Conservation (phyloP, 1,140 invertebrate genomes). For the Euura saliciscinereae region DNA sequence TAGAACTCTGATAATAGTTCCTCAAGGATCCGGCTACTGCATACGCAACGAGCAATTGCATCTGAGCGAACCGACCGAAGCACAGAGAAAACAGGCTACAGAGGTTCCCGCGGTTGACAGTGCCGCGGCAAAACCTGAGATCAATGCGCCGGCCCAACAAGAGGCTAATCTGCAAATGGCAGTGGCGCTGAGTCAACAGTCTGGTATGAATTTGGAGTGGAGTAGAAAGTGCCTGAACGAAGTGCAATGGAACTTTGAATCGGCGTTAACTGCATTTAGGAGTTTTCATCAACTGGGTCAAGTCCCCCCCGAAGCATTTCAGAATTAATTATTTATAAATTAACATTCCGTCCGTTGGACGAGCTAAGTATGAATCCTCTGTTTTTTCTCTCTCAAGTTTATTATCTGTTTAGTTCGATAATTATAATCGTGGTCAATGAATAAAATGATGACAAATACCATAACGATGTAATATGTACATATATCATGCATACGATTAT, state of each 20-base stretch:
- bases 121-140: neutral
- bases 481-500: neutral
- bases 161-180: conserved; percentile 70
- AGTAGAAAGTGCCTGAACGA: conserved; percentile 45
- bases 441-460: neutral
- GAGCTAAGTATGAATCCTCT: neutral
- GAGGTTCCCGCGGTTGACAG: neutral
- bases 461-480: neutral
- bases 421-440: neutral
- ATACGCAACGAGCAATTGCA: conserved; percentile 81
- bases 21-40: conserved; percentile 72
- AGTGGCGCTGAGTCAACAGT: conserved; percentile 67
- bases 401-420: neutral
- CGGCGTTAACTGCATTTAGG: neutral
- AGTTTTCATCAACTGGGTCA: conserved; percentile 10
- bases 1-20: conserved; percentile 76
- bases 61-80: conserved; percentile 71
- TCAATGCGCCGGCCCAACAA: conserved; percentile 27
- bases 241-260: conserved; percentile 16
- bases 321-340: neutral
- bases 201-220: conserved; percentile 81
- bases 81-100: conserved; percentile 63
- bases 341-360: neutral
- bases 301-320: conserved; percentile 25
- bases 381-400: too few relatives aligned